Conservation (phyloP, 1,140 invertebrate genomes). For the Leptopilina boulardi region DNA sequence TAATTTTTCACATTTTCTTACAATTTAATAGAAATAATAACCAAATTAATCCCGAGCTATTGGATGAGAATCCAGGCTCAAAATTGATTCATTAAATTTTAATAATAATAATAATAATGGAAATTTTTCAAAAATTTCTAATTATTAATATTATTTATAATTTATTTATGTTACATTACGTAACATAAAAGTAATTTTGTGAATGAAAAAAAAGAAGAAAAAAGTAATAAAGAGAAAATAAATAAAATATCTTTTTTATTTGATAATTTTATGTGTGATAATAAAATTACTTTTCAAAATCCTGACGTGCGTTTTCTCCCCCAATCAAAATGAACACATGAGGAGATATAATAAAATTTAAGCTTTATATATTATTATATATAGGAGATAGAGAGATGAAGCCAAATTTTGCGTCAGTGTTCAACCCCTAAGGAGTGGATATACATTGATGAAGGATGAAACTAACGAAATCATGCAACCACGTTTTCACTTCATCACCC, state of each 20-base stretch:
- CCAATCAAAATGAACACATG: neutral
- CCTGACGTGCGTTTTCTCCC: neutral
- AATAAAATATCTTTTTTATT: neutral
- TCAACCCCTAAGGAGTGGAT: neutral
- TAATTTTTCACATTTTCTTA: no score
- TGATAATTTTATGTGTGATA: neutral
- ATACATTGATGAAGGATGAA: conserved; percentile 29
- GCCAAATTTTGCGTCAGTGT: neutral
- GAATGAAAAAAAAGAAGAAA: neutral
- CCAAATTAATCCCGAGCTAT: no score
- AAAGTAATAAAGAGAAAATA: neutral
- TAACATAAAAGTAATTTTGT: no score
- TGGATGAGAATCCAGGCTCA: no score
- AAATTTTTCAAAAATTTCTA: no score
- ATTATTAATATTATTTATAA: no score
- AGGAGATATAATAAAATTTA: conserved; percentile 9
- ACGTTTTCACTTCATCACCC: conserved; percentile 23
- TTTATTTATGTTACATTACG: no score
- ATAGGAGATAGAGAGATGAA: no score
- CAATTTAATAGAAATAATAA: no score
- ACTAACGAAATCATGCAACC: conserved; percentile 29
- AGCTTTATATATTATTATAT: conserved; percentile 12
- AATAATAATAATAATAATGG: no score
- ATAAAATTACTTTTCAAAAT: neutral
- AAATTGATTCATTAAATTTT: no score